Evolutionary conservation across 2,797 vertebrate genomes (phyloP), one percentile per base, ranked within the genome.

Genomic region (Dendrocincla fuliginosa): DNA sequence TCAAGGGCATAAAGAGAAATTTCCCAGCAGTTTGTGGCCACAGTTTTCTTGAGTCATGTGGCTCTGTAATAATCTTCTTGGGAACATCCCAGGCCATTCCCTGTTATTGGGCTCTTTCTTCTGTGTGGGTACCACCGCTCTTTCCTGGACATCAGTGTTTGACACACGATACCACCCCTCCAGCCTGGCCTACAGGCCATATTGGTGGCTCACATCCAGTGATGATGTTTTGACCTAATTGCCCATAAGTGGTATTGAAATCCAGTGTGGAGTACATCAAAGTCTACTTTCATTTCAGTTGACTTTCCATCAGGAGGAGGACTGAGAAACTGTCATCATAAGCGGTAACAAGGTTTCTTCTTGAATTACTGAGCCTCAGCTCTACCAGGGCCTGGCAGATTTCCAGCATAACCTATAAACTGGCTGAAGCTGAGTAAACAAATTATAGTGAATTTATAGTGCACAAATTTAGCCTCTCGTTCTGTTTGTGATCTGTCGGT

Each of bases 381-480:
- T 25, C 8, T 73, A 90, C 25, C n/a, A 69, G 63, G 49, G 68
- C 18, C 56, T 95, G 93, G 92, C 86, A 81, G 57, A 44, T 68
- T 81, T 93, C 94, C 91, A 94, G 83, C 53, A 60, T 46, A 92
- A 87, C 91, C 89, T 94, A 87, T 96, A 87, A 94, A 90, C 79
- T 55, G 93, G 69, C 83, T 93, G 71, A 88, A 88, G 89, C 87
- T 20, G 47, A 92, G 84, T 90, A 96, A 96, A 94, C 85, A 95
- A 95, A 96, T 93, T 75, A 74, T 25, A 76, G 75, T 86, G 91
- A 93, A 94, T 94, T 95, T 95, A 94, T 42, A 91, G 86, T 19
- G 49, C 60, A 65, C 88, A 77, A 96, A 95, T 92, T 82, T 90
- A 93, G 86, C 76, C 42, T 90, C 76, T 81, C 33, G 5, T 89